Base-by-base conservation (phyloP, 2,888 invertebrate species). In the Lamproptera curius region DNA sequence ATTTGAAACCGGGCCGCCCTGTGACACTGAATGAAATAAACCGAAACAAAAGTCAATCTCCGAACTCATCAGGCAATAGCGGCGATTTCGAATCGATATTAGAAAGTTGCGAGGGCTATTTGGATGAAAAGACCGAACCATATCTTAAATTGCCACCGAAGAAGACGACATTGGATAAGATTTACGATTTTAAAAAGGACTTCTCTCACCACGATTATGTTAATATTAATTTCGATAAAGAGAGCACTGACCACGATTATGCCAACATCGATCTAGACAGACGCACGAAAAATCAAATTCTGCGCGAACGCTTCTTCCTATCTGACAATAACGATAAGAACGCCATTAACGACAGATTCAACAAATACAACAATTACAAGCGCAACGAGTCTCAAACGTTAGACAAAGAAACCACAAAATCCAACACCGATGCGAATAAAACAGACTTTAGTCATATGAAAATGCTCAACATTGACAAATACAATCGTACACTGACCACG, bases 361-460 rank as follows among this genome's bases (percentile, higher is more conserved):
- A 83, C 57, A 69, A 68, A 36, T 68, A 57, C 9, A 65, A 67
- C 13, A 73, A 74, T 36, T 68, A 62, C 3, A 84, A 81, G 53
- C 83, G 79, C 50, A 86, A 86, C 33, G 88, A 87, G 54, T 88
- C 86, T 37, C 81, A 81, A 53, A 86, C 80, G 36, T 87, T 88
- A 4, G 63, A 67, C 3, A 86, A 82, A 38, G 86, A 88, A 48
- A 73, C 86, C 2, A 76, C 75, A 0, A 79, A 83, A 56, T 63
- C 73, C 1, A 87, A 83, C 0, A 73, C 77, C 0, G 69, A 80
- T 28, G 73, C 84, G 0, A 81, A 81, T 61, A 86, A 86, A 0
- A 62, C 78, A 0, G 87, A 87, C 0, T 67, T 84, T 0, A 42
- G 87, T 0, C 86, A 85, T 49, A 79, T 87, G 74, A 87, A 86